A percentile compares a stretch with the other conserved stretches of the same genome.
Conservation (phyloP, 2,113 vertebrate genomes). For the Apodemus speciosus region DNA sequence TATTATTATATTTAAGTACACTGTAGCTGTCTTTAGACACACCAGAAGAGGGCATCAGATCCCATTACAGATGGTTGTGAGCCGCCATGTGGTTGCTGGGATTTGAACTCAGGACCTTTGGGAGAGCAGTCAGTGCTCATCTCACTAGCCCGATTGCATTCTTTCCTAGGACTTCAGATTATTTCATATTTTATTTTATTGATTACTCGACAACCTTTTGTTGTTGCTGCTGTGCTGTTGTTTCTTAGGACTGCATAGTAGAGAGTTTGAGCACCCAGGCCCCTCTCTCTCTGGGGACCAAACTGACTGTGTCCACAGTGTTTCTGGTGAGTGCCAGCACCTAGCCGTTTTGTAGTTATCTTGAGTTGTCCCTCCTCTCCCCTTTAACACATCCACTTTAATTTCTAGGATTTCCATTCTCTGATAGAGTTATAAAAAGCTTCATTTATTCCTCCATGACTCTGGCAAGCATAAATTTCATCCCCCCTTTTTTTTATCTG, state of each 20-base stretch:
- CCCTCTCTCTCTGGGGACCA: not conserved
- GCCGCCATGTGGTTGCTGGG: too few relatives aligned
- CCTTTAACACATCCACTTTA: constrained; percentile 53
- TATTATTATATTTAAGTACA: too few relatives aligned
- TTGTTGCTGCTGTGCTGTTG: not conserved
- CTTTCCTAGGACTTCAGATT: not conserved
- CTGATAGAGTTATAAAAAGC: constrained; percentile 67
- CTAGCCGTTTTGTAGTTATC: constrained; percentile 13
- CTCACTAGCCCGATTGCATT: not conserved
- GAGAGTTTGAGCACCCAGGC: not conserved
- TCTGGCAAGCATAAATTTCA: constrained; percentile 41
- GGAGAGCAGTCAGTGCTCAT: too few relatives aligned
- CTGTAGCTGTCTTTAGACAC: too few relatives aligned
- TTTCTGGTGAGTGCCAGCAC: not conserved
- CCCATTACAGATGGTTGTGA: too few relatives aligned
- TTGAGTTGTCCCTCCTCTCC: constrained; percentile 48
- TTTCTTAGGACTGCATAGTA: not conserved
- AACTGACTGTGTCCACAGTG: rapidly evolving
- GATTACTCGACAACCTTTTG: not conserved
- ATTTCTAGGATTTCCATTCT: constrained; percentile 75
- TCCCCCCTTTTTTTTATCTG: not conserved
- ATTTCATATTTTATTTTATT: not conserved
- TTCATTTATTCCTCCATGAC: constrained; percentile 63
- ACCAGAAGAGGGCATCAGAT: too few relatives aligned
- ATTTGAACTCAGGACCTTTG: too few relatives aligned